Evolutionary conservation across 2,888 invertebrate genomes (phyloP).

Genomic region (Pyrochroa serraticornis): DNA sequence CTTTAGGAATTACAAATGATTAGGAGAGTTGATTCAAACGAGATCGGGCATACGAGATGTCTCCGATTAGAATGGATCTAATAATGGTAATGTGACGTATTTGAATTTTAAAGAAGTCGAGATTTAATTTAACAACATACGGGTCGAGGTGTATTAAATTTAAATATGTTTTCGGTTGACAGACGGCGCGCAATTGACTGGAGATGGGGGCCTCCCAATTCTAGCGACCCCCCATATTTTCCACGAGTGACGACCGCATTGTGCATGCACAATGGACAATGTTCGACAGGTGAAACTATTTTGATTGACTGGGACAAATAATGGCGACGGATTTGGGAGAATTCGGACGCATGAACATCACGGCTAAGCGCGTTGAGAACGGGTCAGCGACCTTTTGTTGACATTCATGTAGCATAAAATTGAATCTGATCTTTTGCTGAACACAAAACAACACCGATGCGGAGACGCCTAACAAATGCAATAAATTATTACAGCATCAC

Average conservation of each 20-base stretch:
- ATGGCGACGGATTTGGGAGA: conserved; percentile 1
- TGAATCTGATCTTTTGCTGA: conserved; percentile 28
- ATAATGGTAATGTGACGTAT: conserved; percentile 3
- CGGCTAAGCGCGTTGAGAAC: conserved; percentile 20
- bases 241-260: too few species aligned
- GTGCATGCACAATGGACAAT: too few species aligned
- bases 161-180: conserved; percentile 2
- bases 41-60: not conserved
- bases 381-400: conserved; percentile 33
- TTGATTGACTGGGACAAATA: conserved; percentile 5
- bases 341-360: conserved; percentile 12
- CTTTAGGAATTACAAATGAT: not conserved
- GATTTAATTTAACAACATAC: conserved; percentile 13
- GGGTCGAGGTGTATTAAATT: conserved; percentile 7
- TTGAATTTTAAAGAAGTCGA: conserved; percentile 4
- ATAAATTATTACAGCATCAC: conserved; percentile 26
- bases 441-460: conserved; percentile 23
- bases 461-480: conserved; percentile 11
- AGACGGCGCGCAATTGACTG: not conserved
- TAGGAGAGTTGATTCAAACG: not conserved
- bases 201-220: not conserved
- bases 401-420: conserved; percentile 33
- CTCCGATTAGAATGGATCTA: not conserved
- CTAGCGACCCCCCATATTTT: too few species aligned
- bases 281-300: too few species aligned